Evolutionary conservation across 2,113 vertebrate genomes (phyloP).

Genomic region (Phrynocephalus versicolor): DNA sequence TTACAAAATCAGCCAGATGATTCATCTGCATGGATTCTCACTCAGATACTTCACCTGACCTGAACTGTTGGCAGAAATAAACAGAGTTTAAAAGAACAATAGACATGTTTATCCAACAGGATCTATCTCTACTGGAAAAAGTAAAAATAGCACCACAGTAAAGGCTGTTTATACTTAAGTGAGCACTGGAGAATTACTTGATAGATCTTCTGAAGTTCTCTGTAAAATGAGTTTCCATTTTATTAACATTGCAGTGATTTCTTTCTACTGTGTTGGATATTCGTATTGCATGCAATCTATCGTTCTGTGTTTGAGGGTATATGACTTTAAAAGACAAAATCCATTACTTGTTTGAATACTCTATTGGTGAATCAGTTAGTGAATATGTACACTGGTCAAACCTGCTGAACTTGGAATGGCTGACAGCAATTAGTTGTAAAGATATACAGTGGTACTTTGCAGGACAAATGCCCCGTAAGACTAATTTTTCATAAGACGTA

Average conservation of each 20-base stretch:
- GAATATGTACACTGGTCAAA: background rate
- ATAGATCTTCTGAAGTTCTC: slow-evolving; percentile 4
- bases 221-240: slow-evolving; percentile 1
- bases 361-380: background rate
- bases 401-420: background rate
- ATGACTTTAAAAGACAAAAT: background rate
- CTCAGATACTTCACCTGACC: background rate
- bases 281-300: background rate
- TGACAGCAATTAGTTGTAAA: background rate
- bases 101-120: slow-evolving; percentile 11
- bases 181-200: slow-evolving; percentile 13
- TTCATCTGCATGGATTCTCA: slow-evolving; percentile 1
- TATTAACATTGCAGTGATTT: background rate
- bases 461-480: too few relatives aligned
- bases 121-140: slow-evolving; percentile 5
- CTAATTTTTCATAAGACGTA: too few relatives aligned
- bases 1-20: background rate
- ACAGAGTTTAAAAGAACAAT: slow-evolving; percentile 16
- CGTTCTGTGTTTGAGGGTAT: background rate
- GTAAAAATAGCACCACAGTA: slow-evolving; percentile 12
- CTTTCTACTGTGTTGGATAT: background rate
- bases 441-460: too few relatives aligned
- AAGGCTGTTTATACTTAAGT: slow-evolving; percentile 13
- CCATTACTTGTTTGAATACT: background rate
- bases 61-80: slow-evolving; percentile 3